Evolutionary conservation across 2,888 invertebrate species (phyloP).

Genomic region (Cephus rjabovi): DNA sequence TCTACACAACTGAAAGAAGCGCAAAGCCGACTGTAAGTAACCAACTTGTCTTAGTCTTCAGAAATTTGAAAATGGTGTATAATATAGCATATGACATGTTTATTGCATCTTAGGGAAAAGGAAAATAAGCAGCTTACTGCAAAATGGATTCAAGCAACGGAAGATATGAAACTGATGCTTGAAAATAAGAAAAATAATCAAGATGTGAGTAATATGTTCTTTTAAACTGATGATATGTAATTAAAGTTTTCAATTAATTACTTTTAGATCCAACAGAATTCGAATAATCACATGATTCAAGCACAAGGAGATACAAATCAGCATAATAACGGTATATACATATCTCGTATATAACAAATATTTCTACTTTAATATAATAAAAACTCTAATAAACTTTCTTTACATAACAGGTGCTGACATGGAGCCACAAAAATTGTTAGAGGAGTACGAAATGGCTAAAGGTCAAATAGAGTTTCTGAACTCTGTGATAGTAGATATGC

Average conservation of each 20-base stretch:
- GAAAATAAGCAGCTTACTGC: constrained; percentile 51
- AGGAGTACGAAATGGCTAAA: constrained; percentile 75
- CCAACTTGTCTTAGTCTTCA: background rate
- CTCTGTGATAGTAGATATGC: constrained; percentile 96
- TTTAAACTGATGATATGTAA: background rate
- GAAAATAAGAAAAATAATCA: constrained; percentile 56
- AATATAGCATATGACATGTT: background rate
- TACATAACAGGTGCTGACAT: constrained; percentile 24
- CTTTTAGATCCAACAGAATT: constrained; percentile 26
- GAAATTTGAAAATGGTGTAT: background rate
- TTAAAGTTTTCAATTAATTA: constrained; percentile 6
- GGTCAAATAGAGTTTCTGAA: constrained; percentile 91
- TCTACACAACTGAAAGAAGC: constrained; percentile 44
- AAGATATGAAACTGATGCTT: constrained; percentile 47
- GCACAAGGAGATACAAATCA: constrained; percentile 39
- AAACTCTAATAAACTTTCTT: background rate
- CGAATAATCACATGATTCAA: constrained; percentile 33
- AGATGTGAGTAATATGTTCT: constrained; percentile 35
- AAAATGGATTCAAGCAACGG: constrained; percentile 45
- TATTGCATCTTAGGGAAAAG: constrained; percentile 46
- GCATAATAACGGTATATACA: constrained; percentile 12
- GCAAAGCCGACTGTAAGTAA: constrained; percentile 46
- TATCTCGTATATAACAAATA: background rate
- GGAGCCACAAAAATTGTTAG: constrained; percentile 63
- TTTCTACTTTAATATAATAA: background rate